These are phyloP conservation scores for Ictalurus punctatus DNA, from an alignment of 2,113 vertebrate species.

Conservation along the genomic window DNA sequence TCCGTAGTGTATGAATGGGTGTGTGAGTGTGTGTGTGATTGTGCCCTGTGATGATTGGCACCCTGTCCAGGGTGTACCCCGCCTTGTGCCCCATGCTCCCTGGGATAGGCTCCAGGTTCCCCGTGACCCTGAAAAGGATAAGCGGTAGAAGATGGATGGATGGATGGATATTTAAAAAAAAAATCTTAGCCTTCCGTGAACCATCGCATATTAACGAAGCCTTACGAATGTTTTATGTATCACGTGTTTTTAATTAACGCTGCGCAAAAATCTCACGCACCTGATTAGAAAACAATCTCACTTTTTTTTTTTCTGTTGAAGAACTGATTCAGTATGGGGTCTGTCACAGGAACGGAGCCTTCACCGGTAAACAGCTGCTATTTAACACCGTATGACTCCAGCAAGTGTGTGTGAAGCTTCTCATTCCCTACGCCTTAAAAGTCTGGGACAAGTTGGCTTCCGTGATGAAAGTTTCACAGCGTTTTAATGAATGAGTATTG, in stretches of 20 bases:
- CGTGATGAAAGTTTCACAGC: neutral
- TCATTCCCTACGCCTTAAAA: neutral
- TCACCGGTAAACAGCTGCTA: neutral
- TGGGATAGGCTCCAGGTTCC: too few relatives aligned
- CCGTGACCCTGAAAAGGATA: too few relatives aligned
- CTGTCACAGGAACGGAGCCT: slow-evolving; percentile 14
- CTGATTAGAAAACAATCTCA: neutral
- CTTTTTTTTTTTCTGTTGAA: neutral
- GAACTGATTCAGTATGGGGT: slow-evolving; percentile 1
- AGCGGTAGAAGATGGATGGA: too few relatives aligned
- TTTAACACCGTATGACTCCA: neutral
- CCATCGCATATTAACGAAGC: neutral
- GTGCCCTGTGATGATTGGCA: too few relatives aligned
- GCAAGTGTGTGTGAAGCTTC: neutral
- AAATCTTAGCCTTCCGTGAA: neutral
- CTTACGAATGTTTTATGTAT: slow-evolving; percentile 26
- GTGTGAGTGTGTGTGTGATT: too few relatives aligned
- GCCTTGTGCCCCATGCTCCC: too few relatives aligned
- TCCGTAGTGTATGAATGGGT: too few relatives aligned
- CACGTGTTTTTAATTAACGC: neutral
- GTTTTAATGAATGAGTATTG: neutral
- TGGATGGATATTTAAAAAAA: too few relatives aligned
- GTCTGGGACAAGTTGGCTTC: neutral
- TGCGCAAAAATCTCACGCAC: slow-evolving; percentile 18
- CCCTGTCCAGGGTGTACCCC: too few relatives aligned